phyloP scores from a whole-genome alignment of 92 coral and sea anemone species.

The Montipora capitata region DNA sequence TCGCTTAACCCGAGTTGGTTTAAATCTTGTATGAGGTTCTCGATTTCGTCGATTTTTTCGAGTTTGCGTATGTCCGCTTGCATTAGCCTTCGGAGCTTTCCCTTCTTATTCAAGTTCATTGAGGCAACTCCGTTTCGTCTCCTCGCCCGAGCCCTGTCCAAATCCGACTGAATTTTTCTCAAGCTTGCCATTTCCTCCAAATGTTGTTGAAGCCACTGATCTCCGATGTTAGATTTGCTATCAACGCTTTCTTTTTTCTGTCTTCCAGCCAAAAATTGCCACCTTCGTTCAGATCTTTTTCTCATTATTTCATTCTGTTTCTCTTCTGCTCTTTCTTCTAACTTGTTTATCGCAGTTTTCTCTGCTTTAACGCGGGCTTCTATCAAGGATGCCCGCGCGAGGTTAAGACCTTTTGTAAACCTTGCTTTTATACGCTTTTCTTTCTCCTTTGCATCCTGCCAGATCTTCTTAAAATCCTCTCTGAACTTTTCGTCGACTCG shows the following conservation, averaged over 20 bases:
- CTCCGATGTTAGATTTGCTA: conserved; percentile 51
- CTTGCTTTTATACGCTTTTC: conserved; percentile 69
- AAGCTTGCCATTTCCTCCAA: conserved; percentile 78
- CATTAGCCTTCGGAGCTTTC: conserved; percentile 55
- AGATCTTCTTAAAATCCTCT: conserved; percentile 80
- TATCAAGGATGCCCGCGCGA: conserved; percentile 70
- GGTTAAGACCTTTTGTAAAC: conserved; percentile 65
- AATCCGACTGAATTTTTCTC: conserved; percentile 82
- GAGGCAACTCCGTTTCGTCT: conserved; percentile 63
- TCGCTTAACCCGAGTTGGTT: conserved; percentile 64
- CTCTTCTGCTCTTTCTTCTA: conserved; percentile 80
- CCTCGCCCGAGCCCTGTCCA: conserved; percentile 89
- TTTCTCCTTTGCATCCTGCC: conserved; percentile 70
- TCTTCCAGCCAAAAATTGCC: conserved; percentile 14
- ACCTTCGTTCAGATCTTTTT: conserved; percentile 70
- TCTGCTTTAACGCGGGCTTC: conserved; percentile 81
- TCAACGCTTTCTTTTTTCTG: neutral
- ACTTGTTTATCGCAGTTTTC: conserved; percentile 70
- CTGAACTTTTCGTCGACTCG: conserved; percentile 80
- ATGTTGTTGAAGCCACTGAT: conserved; percentile 57
- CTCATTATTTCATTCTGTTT: conserved; percentile 77
- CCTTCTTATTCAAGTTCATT: conserved; percentile 49
- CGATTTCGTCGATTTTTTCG: conserved; percentile 84
- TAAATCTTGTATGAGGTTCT: conserved; percentile 77
- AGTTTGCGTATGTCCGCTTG: conserved; percentile 79